Base-by-base conservation (phyloP, 2,797 vertebrate species). In the Orestias chungarensis region DNA sequence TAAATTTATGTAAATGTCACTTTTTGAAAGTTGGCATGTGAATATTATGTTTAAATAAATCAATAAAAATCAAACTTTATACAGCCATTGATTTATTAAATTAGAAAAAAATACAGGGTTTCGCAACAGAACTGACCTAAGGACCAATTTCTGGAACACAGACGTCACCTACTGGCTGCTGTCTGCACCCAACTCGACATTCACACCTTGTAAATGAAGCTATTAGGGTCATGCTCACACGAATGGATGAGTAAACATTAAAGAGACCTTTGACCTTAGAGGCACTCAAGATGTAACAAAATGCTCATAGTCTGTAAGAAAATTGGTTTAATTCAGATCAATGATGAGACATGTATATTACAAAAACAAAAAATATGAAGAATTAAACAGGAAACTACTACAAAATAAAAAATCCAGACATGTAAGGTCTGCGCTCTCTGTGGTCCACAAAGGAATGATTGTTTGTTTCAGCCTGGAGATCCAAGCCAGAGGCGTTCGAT, bases 31-130 rank as follows among this genome's bases (percentile, higher is more conserved):
- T 62, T n/a, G 11, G 11, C 23, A 14, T 38, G 2, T 33, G 54
- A 57, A 10, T 33, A 46, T 2, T 49, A n/a, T 2, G 38, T 38
- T 61, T n/a, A 15, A 62, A 15, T 62, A 0, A 3, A n/a, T 1
- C 33, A 12, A 38, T 40, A 25, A 62, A 49, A 42, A 27, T 86
- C 62, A 89, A 89, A 71, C 27, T 2, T 18, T n/a, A 35, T 66
- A 15, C 25, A 25, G 44, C 68, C 9, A 70, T 54, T 18, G 46
- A 79, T 93, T 94, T 91, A 91, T 92, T 93, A 90, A 91, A 91
- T 81, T 25, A 52, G 73, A 82, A 8, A 76, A 80, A 54, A 29
- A 87, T 82, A 71, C 79, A 76, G 12, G 23, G 40, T 33, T 61
- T 27, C 14, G 6, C 3, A 49, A 20, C 17, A n/a, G 40, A 70